phyloP scores from a whole-genome alignment of 2,113 vertebrate species.

The Zapus hudsonius region DNA sequence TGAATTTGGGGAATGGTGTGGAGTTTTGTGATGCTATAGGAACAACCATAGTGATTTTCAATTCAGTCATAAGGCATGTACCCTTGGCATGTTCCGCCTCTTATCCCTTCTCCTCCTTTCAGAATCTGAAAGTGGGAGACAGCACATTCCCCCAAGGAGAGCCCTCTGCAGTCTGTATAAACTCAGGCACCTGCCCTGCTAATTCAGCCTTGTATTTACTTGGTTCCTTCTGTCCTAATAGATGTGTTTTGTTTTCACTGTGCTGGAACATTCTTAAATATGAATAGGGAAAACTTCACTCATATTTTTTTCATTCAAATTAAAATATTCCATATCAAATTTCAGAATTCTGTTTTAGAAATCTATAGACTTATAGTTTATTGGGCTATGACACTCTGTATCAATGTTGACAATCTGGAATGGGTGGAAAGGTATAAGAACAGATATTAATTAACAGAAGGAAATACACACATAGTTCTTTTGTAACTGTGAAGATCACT shows the following conservation, averaged over 20 bases:
- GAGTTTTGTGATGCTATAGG: conserved; percentile 2
- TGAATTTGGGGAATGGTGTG: conserved; percentile 29
- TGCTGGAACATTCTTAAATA: neutral
- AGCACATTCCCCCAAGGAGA: conserved; percentile 38
- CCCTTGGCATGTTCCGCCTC: neutral
- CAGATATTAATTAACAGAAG: neutral
- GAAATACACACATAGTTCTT: neutral
- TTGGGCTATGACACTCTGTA: neutral
- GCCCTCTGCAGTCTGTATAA: neutral
- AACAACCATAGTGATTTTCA: conserved; percentile 1
- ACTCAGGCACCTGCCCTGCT: conserved; percentile 47
- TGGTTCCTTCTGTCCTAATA: conserved; percentile 38
- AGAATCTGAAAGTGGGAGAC: conserved; percentile 13
- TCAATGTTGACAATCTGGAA: neutral
- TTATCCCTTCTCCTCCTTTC: neutral
- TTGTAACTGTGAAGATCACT: neutral
- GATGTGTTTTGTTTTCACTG: conserved; percentile 15
- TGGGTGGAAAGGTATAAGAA: neutral
- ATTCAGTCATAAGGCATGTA: neutral
- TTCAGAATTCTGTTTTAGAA: neutral
- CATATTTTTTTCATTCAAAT: conserved; percentile 9
- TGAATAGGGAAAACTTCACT: neutral
- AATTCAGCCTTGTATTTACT: conserved; percentile 34
- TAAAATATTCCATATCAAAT: neutral
- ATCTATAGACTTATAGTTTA: neutral